These are phyloP conservation scores for Batillaria attramentaria DNA, from an alignment of 1,140 invertebrate genomes.

Conservation along the genomic window DNA sequence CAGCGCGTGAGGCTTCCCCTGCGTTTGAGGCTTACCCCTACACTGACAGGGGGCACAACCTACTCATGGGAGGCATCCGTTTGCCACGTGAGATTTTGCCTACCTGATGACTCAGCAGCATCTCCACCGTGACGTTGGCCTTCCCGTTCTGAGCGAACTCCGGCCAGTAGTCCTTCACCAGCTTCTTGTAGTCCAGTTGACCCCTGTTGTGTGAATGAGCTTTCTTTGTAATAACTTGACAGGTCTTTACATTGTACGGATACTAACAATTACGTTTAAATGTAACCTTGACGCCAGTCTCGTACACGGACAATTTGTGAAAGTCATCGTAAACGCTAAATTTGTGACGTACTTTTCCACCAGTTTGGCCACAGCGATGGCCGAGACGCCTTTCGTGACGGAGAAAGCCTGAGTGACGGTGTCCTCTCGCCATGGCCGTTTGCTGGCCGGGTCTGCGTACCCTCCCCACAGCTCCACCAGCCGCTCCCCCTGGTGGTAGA, in stretches of 20 bases:
- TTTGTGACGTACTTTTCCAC: slow-evolving; percentile 61
- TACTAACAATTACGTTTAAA: too few species aligned
- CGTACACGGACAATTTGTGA: too few species aligned
- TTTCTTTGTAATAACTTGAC: too few species aligned
- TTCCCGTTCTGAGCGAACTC: slow-evolving; percentile 72
- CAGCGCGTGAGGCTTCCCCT: too few species aligned
- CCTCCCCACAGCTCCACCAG: slow-evolving; percentile 71
- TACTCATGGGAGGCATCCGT: too few species aligned
- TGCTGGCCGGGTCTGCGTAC: slow-evolving; percentile 60
- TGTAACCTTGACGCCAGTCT: too few species aligned
- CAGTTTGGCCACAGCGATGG: slow-evolving; percentile 67
- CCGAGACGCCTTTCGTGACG: slow-evolving; percentile 64
- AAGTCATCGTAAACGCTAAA: too few species aligned
- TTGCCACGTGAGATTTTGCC: too few species aligned
- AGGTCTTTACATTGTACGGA: too few species aligned
- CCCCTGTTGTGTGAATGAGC: slow-evolving; percentile 51
- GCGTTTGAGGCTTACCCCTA: too few species aligned
- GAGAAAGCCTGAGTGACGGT: slow-evolving; percentile 49
- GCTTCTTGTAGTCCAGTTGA: slow-evolving; percentile 65
- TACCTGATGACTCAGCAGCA: slow-evolving; percentile 70
- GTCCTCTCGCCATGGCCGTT: slow-evolving; percentile 52
- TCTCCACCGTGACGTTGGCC: slow-evolving; percentile 70
- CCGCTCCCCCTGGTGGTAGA: slow-evolving; percentile 50
- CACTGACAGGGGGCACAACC: too few species aligned
- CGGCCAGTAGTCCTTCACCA: slow-evolving; percentile 71